Base-by-base conservation (phyloP, 2,797 vertebrate species). In the Pangasius macronema region DNA sequence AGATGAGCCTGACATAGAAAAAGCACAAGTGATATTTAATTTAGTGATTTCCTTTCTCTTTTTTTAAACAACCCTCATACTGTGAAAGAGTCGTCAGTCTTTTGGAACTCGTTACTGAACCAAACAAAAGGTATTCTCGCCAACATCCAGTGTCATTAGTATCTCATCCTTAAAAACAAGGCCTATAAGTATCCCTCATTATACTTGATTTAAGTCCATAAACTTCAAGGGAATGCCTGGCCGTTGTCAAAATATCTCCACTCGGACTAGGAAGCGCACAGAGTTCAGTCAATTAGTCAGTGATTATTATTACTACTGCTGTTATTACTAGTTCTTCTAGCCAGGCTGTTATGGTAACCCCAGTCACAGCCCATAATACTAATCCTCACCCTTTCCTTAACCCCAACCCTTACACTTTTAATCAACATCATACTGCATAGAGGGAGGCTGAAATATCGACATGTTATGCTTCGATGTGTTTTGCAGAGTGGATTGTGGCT, bases 301-400 rank as follows among this genome's bases (percentile, higher is more conserved):
- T 94, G 96, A 95, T 96, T 96, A 96, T 96, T 96, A 95, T 96
- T 94, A 95, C 94, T 95, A 93, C 94, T 96, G 95, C 95, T 96
- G 94, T 95, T 95, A 94, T 96, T 95, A 94, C 95, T 95, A 95
- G 94, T 95, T 94, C 94, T 94, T 94, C 93, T 93, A 94, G 94
- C 92, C 93, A 36, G 93, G 91, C 94, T 96, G 95, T 96, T 96
- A 94, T 96, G 94, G 90, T 96, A 96, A 96, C 95, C 96, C 94
- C 93, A 94, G 93, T 94, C 91, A 92, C 88, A 88, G 94, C 89
- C 94, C 93, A 93, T 88, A 93, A 91, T 91, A 90, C 94, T 95
- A 95, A 96, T 95, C 95, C 95, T 87, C 93, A 95, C 91, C 95
- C 96, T 94, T 93, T 95, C 86, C 89, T 93, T 95, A 94, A 96